Percentiles rank a stretch among this genome's conserved stretches.
Conservation (phyloP, 2,888 invertebrate genomes). For the Tiliacea citrago region DNA sequence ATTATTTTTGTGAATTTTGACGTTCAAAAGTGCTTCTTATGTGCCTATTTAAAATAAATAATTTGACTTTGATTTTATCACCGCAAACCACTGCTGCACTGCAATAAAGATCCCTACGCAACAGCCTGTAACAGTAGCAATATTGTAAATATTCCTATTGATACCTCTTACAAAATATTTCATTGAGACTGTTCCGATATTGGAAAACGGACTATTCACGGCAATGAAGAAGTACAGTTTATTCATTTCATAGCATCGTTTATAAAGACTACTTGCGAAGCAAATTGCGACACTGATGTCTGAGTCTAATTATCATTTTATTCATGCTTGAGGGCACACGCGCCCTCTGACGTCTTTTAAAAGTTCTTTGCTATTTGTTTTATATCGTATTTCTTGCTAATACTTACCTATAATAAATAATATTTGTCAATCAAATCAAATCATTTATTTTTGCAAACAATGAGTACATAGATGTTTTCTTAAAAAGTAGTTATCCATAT, state of each 20-base stretch:
- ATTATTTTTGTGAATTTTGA: too few species aligned
- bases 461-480: too few species aligned
- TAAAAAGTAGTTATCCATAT: too few species aligned
- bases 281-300: slow-evolving; percentile 33
- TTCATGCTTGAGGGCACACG: slow-evolving; percentile 28
- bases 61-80: too few species aligned
- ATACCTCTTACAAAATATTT: slow-evolving; percentile 16
- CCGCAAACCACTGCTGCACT: not conserved
- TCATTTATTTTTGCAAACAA: too few species aligned
- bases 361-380: slow-evolving; percentile 23
- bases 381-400: slow-evolving; percentile 8
- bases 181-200: slow-evolving; percentile 31
- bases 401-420: not conserved
- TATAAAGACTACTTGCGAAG: slow-evolving; percentile 21
- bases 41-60: too few species aligned
- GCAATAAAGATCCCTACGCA: not conserved
- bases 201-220: slow-evolving; percentile 31
- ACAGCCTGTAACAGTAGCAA: not conserved
- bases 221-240: slow-evolving; percentile 18
- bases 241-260: slow-evolving; percentile 25
- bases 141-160: slow-evolving; percentile 11
- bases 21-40: too few species aligned
- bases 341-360: slow-evolving; percentile 19
- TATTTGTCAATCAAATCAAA: not conserved
- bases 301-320: slow-evolving; percentile 51